These are phyloP conservation scores for Philotrypesis tridentata DNA, from an alignment of 1,140 invertebrate genomes.

Conservation along the genomic window DNA sequence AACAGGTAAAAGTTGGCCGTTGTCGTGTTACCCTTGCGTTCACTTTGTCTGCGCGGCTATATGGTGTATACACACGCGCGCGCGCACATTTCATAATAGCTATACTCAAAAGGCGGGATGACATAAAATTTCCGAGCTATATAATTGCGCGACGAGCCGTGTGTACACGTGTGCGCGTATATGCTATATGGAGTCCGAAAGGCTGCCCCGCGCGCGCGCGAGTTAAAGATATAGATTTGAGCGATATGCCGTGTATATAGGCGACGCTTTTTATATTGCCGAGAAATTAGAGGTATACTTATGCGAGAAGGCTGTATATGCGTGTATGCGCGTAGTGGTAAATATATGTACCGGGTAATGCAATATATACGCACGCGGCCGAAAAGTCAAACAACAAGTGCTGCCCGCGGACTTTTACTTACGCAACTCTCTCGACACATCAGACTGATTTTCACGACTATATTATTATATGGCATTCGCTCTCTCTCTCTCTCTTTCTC, in stretches of 20 bases:
- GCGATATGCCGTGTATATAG: no score
- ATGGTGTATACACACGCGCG: no score
- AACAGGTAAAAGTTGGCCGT: neutral
- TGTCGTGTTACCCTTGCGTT: neutral
- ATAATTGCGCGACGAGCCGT: neutral
- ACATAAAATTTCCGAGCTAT: neutral
- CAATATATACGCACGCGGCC: neutral
- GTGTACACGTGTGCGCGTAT: neutral
- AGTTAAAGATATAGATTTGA: neutral
- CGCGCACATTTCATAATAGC: neutral
- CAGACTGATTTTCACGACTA: slow-evolving; percentile 38
- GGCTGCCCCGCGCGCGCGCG: no score
- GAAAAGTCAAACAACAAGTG: slow-evolving; percentile 21
- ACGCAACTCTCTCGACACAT: slow-evolving; percentile 9
- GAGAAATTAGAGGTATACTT: no score
- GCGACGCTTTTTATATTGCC: no score
- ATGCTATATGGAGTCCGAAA: no score
- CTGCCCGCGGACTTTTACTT: neutral
- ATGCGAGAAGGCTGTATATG: no score
- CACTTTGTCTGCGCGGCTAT: no score
- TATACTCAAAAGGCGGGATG: neutral
- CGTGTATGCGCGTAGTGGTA: no score
- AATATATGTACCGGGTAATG: no score
- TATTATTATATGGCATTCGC: neutral
- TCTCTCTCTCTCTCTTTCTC: no score